Evolutionary conservation across 2,888 invertebrate genomes (phyloP).

Genomic region (Sphinx pinastri): DNA sequence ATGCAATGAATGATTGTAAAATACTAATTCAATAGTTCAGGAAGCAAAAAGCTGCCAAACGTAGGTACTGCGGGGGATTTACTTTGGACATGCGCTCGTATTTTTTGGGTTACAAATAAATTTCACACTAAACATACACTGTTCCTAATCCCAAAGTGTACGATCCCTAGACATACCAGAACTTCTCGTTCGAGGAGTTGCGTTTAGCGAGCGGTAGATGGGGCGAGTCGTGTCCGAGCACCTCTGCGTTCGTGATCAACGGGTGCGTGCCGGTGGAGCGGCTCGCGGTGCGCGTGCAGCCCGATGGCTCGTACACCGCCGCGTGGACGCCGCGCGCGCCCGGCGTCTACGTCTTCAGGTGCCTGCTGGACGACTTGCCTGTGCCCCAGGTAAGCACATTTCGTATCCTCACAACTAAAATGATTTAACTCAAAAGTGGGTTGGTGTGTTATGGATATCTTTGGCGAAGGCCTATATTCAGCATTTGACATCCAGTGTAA

Average conservation of each 20-base stretch:
- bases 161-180: slow-evolving; percentile 88
- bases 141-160: slow-evolving; percentile 9
- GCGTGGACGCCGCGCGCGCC: slow-evolving; percentile 96
- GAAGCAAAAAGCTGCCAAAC: too few species aligned
- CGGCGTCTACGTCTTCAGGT: slow-evolving; percentile 94
- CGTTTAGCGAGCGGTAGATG: slow-evolving; percentile 84
- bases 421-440: too few species aligned
- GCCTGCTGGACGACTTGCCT: slow-evolving; percentile 93
- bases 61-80: too few species aligned
- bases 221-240: slow-evolving; percentile 64
- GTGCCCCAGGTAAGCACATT: slow-evolving; percentile 84
- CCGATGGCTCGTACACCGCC: slow-evolving; percentile 92
- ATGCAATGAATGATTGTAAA: neutral
- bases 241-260: slow-evolving; percentile 56
- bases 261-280: slow-evolving; percentile 85
- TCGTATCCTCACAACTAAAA: slow-evolving; percentile 23
- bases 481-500: too few species aligned
- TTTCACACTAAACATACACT: neutral
- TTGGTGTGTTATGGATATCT: too few species aligned
- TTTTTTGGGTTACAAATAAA: too few species aligned
- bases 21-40: neutral
- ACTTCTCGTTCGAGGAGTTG: slow-evolving; percentile 97
- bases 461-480: too few species aligned
- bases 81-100: too few species aligned
- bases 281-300: slow-evolving; percentile 89